A percentile compares a stretch with the other conserved stretches of the same genome.
phyloP scores from a whole-genome alignment of 2,113 vertebrate species.

The Jacana jacana region DNA sequence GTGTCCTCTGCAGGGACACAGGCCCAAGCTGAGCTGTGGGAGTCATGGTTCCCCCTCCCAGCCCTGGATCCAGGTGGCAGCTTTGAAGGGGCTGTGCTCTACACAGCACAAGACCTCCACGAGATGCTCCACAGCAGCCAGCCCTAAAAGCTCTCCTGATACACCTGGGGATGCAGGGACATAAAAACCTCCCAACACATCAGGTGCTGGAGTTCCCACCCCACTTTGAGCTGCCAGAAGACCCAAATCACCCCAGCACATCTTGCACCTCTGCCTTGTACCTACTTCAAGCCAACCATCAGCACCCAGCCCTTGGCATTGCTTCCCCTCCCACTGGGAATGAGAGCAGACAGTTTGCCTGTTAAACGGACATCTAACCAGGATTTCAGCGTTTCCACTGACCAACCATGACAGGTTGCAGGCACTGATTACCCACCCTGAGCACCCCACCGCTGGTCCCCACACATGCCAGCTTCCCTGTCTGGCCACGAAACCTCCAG shows the following conservation, averaged over 20 bases:
- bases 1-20: fast-evolving
- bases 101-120: not conserved
- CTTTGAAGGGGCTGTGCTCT: not conserved
- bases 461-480: fast-evolving
- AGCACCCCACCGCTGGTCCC: fast-evolving
- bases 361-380: not conserved
- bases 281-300: not conserved
- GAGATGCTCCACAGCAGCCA: not conserved
- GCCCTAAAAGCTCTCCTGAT: not conserved
- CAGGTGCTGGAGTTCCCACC: not conserved
- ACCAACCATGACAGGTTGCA: not conserved
- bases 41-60: not conserved
- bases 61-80: no score
- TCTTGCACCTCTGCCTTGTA: not conserved
- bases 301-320: not conserved
- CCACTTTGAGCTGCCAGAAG: not conserved
- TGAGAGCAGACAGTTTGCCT: fast-evolving
- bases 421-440: fast-evolving
- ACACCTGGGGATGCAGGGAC: not conserved
- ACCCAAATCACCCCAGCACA: not conserved
- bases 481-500: fast-evolving
- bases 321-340: not conserved
- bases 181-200: not conserved
- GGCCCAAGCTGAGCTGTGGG: fast-evolving
- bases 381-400: not conserved